Base-by-base conservation (phyloP, 2,888 invertebrate species). In the Argynnis bischoffii region DNA sequence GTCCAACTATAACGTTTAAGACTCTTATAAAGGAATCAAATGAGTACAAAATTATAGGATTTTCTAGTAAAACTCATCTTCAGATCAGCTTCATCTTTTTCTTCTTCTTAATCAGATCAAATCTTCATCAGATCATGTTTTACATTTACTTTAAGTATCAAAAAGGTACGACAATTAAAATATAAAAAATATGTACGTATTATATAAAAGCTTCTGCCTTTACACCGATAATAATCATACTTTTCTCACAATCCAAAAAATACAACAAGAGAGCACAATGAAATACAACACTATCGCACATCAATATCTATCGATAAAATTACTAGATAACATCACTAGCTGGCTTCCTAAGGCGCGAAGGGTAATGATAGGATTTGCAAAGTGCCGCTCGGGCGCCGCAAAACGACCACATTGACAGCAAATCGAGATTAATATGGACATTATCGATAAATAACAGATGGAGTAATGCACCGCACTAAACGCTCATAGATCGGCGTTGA, bases 281-380 rank as follows among this genome's bases (percentile, higher is more conserved):
- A 54, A 66, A 59, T 21, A 54, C 53, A 21, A 47, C 46, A 48
- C 15, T 48, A 46, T 60, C 54, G 51, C 59, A 47, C 15, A 51
- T 48, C 46, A 60, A 50, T 46, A 50, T 64, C 55, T 56, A 67
- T 68, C 54, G 68, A 70, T 60, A 56, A 67, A 21, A 26, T 55
- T 35, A 60, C 55, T 6, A 46, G 67, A 67, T 60, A 60, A 48
- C 70, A 66, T 64, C 70, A 65, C 71, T 69, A 71, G 67, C 54
- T 48, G 48, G 64, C 57, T 71, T 54, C 66, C 46, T 68, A 66
- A 67, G 69, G 69, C 67, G 69, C 51, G 64, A 60, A 65, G 73
- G 61, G 70, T 79, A 77, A 78, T 78, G 76, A 76, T 70, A 72
- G 78, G 75, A 77, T 75, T 73, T 68, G 75, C 74, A 55, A 63